Evolutionary conservation across 2,113 vertebrate genomes (phyloP).

Genomic region (Crotalus helleri): DNA sequence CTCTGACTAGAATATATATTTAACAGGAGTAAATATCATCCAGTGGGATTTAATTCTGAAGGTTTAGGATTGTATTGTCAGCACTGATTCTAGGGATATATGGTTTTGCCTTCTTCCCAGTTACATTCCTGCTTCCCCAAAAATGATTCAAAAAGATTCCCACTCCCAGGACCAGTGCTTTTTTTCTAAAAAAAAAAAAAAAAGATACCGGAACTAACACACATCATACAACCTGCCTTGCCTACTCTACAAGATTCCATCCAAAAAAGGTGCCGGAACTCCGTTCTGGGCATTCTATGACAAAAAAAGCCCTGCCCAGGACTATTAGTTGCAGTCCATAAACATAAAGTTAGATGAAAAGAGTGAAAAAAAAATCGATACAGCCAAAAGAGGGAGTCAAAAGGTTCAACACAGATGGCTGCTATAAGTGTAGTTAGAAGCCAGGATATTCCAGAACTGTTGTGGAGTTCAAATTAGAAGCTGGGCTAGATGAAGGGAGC

Average conservation of each 20-base stretch:
- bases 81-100: neutral
- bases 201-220: no score
- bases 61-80: neutral
- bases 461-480: neutral
- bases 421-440: neutral
- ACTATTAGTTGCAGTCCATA: neutral
- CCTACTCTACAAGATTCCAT: no score
- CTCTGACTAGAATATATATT: neutral
- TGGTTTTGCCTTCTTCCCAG: neutral
- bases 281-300: no score
- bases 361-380: neutral
- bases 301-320: neutral
- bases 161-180: neutral
- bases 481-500: neutral
- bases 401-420: neutral
- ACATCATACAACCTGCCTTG: no score
- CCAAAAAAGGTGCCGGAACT: no score
- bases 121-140: neutral
- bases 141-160: neutral
- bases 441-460: neutral
- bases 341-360: neutral
- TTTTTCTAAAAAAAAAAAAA: no score
- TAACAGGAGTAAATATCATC: neutral
- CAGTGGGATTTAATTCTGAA: neutral
- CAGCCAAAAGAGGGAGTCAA: neutral